Conservation (phyloP, 2,113 vertebrate species). For the Argyrosomus japonicus region DNA sequence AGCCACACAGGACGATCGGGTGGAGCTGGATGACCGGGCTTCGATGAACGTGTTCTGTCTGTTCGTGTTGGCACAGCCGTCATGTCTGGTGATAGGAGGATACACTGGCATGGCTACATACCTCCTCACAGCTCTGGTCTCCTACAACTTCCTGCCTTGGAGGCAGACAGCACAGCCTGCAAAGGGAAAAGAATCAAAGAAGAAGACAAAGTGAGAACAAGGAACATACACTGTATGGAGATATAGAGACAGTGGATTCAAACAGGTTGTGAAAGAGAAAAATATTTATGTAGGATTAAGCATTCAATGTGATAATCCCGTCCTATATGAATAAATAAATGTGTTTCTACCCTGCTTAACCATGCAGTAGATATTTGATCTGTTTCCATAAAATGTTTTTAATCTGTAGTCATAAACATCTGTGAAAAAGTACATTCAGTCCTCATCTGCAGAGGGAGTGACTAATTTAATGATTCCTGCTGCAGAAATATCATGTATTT, state of each 20-base stretch:
- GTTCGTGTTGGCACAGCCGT: conserved; percentile 85
- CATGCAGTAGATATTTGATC: neutral
- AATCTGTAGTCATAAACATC: neutral
- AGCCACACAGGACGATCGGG: conserved; percentile 70
- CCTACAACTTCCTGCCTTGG: conserved; percentile 86
- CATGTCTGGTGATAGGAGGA: conserved; percentile 83
- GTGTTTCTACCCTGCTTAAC: neutral
- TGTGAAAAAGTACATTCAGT: neutral
- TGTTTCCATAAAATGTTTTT: conserved; percentile 22
- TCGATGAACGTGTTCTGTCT: conserved; percentile 87
- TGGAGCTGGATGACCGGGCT: conserved; percentile 83
- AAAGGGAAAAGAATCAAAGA: conserved; percentile 61
- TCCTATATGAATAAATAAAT: conserved; percentile 7
- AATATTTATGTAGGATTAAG: neutral
- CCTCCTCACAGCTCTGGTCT: conserved; percentile 80
- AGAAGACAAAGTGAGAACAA: conserved; percentile 67
- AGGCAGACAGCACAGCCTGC: conserved; percentile 18
- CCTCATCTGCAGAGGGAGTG: conserved; percentile 12
- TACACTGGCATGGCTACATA: conserved; percentile 84
- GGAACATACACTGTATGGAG: neutral
- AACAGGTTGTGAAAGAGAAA: neutral
- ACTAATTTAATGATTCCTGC: conserved; percentile 7
- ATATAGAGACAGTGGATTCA: neutral
- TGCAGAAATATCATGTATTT: neutral
- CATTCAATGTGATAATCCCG: neutral